These are phyloP conservation scores for Oxytorus armatus DNA, from an alignment of 2,888 invertebrate species.

Conservation along the genomic window DNA sequence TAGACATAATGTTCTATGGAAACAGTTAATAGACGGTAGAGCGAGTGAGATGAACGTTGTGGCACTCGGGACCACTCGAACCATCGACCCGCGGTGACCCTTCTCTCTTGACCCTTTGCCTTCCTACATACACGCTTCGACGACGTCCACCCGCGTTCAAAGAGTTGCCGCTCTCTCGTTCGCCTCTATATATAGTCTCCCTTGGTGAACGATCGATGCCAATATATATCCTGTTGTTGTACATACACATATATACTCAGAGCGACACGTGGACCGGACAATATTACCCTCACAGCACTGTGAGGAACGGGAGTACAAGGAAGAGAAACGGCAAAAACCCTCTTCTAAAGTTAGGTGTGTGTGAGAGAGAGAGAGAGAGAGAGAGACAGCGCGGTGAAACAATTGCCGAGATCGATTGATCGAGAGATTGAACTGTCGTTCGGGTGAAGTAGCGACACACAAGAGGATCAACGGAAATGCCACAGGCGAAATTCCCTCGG, in stretches of 20 bases:
- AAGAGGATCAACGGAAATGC: conserved; percentile 27
- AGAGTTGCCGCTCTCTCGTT: conserved; percentile 66
- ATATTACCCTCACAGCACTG: conserved; percentile 20
- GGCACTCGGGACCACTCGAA: conserved; percentile 70
- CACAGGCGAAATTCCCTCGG: neutral
- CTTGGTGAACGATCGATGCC: conserved; percentile 40
- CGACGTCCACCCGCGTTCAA: conserved; percentile 72
- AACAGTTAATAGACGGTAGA: conserved; percentile 56
- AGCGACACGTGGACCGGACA: neutral
- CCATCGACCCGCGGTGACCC: conserved; percentile 72
- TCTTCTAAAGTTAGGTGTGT: conserved; percentile 2
- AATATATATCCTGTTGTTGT: neutral
- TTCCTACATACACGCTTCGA: conserved; percentile 52
- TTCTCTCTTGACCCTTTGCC: conserved; percentile 68
- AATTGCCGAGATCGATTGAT: conserved; percentile 39
- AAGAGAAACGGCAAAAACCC: neutral
- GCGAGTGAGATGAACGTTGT: conserved; percentile 43
- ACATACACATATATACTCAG: too few relatives aligned
- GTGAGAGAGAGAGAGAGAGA: neutral
- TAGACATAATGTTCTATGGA: conserved; percentile 20
- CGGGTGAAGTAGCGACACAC: conserved; percentile 12
- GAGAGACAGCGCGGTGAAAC: too few relatives aligned
- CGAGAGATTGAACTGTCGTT: conserved; percentile 26
- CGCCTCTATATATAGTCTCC: neutral
- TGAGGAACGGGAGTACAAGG: neutral